Evolutionary conservation across 2,797 vertebrate genomes (phyloP).

Genomic region (Salmo trutta): DNA sequence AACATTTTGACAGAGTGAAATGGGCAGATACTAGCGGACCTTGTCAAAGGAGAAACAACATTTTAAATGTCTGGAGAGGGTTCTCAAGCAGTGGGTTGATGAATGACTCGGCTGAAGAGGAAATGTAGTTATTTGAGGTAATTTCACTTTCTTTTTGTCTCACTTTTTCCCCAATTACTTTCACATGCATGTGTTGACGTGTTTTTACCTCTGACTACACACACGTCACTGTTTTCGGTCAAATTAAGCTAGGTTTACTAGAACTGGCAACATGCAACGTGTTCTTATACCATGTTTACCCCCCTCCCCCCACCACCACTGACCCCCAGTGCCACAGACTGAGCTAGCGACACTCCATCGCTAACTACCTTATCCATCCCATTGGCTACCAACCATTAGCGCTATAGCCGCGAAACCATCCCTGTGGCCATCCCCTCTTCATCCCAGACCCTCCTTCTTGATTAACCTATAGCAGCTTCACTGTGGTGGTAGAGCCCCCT

Average conservation of each 20-base stretch:
- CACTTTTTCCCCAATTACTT: not conserved
- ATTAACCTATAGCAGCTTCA: not conserved
- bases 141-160: not conserved
- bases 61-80: slow-evolving; percentile 14
- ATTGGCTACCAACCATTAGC: not conserved
- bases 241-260: not conserved
- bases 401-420: too few relatives aligned
- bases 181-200: not conserved
- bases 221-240: not conserved
- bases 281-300: too few relatives aligned
- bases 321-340: not conserved
- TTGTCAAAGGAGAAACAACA: too few relatives aligned
- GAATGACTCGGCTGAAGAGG: slow-evolving; percentile 1
- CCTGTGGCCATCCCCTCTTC: not conserved
- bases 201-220: not conserved
- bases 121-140: not conserved
- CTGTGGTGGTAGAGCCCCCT: not conserved
- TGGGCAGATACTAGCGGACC: too few relatives aligned
- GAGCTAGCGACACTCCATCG: not conserved
- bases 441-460: not conserved
- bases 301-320: not conserved
- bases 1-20: too few relatives aligned
- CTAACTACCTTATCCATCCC: not conserved
- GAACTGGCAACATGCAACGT: not conserved
- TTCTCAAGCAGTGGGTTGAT: slow-evolving; percentile 8